phyloP scores from a whole-genome alignment of 2,113 vertebrate species.

The pig (Sus scrofa) region DNA sequence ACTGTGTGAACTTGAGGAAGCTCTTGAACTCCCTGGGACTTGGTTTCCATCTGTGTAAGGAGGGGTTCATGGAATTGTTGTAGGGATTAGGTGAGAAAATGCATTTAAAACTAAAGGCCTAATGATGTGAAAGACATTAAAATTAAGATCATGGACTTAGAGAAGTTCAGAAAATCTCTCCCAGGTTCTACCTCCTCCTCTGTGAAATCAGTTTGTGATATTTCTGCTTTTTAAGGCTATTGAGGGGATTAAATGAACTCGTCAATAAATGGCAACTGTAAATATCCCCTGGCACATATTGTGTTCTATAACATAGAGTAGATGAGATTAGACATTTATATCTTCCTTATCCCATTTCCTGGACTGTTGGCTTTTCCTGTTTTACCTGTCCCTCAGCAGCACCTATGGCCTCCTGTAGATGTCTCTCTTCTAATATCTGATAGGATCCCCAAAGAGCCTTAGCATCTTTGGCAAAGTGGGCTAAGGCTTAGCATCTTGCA shows the following conservation, averaged over 20 bases:
- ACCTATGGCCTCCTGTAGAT: no score
- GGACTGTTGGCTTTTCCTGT: neutral
- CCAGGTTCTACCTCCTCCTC: neutral
- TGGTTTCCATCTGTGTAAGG: constrained; percentile 13
- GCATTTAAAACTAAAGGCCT: neutral
- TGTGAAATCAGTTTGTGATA: constrained; percentile 37
- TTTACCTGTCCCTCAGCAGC: neutral
- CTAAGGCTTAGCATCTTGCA: neutral
- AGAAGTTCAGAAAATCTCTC: constrained; percentile 41
- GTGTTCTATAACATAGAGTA: neutral
- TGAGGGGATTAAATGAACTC: constrained; percentile 3
- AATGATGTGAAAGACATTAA: neutral
- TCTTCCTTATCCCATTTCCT: neutral
- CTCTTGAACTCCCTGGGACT: neutral
- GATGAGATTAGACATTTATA: neutral
- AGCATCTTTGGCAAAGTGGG: neutral
- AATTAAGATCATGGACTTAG: constrained; percentile 47
- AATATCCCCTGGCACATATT: neutral
- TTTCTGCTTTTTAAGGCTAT: constrained; percentile 19
- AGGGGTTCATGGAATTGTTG: neutral
- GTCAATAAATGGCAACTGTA: neutral
- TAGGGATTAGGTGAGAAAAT: neutral
- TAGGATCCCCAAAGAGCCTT: neutral
- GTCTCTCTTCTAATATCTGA: neutral
- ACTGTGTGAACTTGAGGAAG: neutral